Conservation (phyloP, 1,140 invertebrate genomes). For the Amphibalanus amphitrite region DNA sequence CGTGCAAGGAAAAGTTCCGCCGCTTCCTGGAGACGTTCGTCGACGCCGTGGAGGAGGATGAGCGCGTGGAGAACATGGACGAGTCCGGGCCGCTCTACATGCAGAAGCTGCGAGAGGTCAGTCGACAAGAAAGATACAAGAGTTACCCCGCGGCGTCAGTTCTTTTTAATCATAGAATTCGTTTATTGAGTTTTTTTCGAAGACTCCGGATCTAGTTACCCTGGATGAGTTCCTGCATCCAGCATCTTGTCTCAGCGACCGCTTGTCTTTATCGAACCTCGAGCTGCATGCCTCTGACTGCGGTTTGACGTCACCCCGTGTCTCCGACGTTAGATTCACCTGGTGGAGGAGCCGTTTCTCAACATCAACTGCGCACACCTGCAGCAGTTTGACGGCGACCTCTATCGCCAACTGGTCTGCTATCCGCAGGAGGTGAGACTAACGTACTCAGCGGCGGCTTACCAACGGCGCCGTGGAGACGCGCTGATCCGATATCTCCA, state of each 20-base stretch:
- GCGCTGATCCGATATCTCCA: no score
- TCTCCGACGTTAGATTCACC: slow-evolving; percentile 47
- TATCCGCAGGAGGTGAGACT: slow-evolving; percentile 86
- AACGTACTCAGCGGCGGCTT: no score
- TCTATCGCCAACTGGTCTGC: slow-evolving; percentile 79
- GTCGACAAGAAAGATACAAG: no score
- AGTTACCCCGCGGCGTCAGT: no score
- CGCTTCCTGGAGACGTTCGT: slow-evolving; percentile 65
- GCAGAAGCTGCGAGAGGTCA: slow-evolving; percentile 73
- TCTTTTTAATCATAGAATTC: no score
- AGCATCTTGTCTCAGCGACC: no score
- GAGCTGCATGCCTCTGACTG: no score
- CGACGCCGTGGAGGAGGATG: slow-evolving; percentile 63
- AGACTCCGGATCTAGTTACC: no score
- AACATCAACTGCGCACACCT: slow-evolving; percentile 90
- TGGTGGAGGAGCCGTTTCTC: slow-evolving; percentile 79
- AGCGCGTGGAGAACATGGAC: slow-evolving; percentile 54
- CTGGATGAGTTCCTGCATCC: no score
- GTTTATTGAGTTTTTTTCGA: no score
- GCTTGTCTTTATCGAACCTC: no score
- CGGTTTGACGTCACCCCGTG: slow-evolving; percentile 5
- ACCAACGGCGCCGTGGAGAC: no score
- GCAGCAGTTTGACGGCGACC: slow-evolving; percentile 60
- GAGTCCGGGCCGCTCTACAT: slow-evolving; percentile 68
- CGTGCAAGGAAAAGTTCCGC: slow-evolving; percentile 80